Conservation (phyloP, 1,140 invertebrate species). For the Cheumatopsyche charites region DNA sequence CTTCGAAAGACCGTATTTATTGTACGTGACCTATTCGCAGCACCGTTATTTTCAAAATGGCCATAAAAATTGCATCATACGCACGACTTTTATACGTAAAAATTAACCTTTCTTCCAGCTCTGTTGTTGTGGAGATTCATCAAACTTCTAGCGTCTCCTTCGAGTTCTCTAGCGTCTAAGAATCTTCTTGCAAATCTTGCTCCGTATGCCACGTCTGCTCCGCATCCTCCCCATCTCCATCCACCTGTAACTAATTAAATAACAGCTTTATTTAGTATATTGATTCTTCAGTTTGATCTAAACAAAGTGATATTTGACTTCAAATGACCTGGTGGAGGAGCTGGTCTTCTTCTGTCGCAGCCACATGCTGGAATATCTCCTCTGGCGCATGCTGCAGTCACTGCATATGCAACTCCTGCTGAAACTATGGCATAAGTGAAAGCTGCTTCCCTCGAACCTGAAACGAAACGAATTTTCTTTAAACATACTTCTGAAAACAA, state of each 20-base stretch:
- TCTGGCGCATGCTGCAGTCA: constrained; percentile 88
- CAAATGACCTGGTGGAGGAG: constrained; percentile 53
- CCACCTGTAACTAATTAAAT: constrained; percentile 34
- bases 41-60: not conserved
- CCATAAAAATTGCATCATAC: not conserved
- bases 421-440: constrained; percentile 91
- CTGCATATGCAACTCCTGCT: constrained; percentile 86
- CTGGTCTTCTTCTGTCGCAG: constrained; percentile 67
- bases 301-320: too few species aligned
- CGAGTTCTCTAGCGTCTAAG: constrained; percentile 82
- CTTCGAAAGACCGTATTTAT: not conserved
- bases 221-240: constrained; percentile 90
- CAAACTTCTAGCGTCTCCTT: constrained; percentile 81
- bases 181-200: constrained; percentile 80
- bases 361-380: constrained; percentile 89
- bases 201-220: constrained; percentile 79
- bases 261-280: too few species aligned
- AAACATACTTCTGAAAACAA: not conserved
- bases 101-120: constrained; percentile 92
- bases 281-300: too few species aligned
- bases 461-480: not conserved
- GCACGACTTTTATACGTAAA: constrained; percentile 28
- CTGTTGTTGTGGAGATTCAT: constrained; percentile 99
- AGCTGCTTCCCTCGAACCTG: constrained; percentile 89
- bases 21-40: not conserved